Conservation (phyloP, 2,888 invertebrate species). For the Rapana venosa region DNA sequence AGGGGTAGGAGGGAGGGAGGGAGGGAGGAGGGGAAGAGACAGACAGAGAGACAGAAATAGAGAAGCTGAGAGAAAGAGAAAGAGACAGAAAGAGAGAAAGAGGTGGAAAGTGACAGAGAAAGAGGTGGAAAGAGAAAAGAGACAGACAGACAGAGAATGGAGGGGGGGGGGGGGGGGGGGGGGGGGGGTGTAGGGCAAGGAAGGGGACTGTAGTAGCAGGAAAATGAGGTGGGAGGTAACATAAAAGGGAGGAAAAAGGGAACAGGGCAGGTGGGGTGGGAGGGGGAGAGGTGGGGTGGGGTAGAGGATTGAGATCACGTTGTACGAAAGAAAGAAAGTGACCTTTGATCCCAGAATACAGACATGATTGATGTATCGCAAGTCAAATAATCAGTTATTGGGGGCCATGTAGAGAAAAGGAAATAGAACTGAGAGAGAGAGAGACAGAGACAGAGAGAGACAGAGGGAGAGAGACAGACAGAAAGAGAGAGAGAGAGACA, state of each 20-base stretch:
- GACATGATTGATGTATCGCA: neutral
- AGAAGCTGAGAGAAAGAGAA: neutral
- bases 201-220: neutral
- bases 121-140: neutral
- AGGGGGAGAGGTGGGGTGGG: neutral
- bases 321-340: neutral
- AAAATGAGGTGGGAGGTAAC: neutral
- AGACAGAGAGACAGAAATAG: neutral
- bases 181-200: neutral
- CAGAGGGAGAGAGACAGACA: neutral
- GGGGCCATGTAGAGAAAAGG: neutral
- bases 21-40: neutral
- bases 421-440: neutral
- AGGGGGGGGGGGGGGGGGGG: neutral
- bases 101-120: neutral
- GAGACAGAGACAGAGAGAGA: conserved; percentile 40
- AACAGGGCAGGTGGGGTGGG: neutral
- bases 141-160: neutral
- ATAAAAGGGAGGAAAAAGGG: neutral
- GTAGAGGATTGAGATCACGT: neutral
- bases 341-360: neutral
- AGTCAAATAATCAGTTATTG: neutral
- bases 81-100: conserved; percentile 1
- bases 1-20: no score
- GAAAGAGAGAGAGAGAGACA: neutral